Base-by-base conservation (phyloP, 2,113 vertebrate species). In the Bostrychus sinensis region DNA sequence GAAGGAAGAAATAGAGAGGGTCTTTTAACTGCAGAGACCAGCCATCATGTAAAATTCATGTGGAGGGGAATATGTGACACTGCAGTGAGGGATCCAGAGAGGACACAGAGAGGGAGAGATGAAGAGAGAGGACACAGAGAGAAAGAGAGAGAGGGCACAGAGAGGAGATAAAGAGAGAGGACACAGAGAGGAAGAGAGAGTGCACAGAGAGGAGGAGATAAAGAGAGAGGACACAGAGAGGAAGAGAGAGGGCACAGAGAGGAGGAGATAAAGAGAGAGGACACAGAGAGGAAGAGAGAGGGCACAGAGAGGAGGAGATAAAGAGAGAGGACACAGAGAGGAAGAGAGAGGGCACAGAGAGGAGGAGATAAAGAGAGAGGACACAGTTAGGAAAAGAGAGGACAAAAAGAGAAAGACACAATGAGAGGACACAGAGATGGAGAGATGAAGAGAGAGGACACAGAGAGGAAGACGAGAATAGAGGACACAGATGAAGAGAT, bases 21-120 rank as follows among this genome's bases (percentile, higher is more conserved):
- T 66, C 42, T 57, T 67, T 61, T 25, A 36, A 65, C 72, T 81
- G 74, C 72, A 70, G 56, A 66, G 74, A 81, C 20, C 53, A 64
- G 62, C 72, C 72, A 45, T 74, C 79, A 86, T 89, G 62, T 46
- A 87, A 78, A 84, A 89, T 89, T 87, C 69, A 88, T 81, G 62
- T 64, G 53, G 63, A 55, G 72, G 62, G 71, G 54, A 80, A 78
- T 85, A 74, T 83, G 57, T 86, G 82, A 86, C 84, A 88, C 72
- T 3, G 17, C 71, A 68, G 66, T 70, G 48, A 17, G 56, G 82
- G 79, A 79, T 14, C 81, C 56, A 22, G 65, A 56, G 75, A 74
- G 74, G 48, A 38, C 62, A 77, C 42, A 48, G 55, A 65, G 54
- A 20, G 59, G 30, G n/a, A 65, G 58, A 20, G 58, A 71, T 51